These are phyloP conservation scores for Philopedon plagiatum DNA, from an alignment of 2,888 invertebrate genomes.

Conservation along the genomic window DNA sequence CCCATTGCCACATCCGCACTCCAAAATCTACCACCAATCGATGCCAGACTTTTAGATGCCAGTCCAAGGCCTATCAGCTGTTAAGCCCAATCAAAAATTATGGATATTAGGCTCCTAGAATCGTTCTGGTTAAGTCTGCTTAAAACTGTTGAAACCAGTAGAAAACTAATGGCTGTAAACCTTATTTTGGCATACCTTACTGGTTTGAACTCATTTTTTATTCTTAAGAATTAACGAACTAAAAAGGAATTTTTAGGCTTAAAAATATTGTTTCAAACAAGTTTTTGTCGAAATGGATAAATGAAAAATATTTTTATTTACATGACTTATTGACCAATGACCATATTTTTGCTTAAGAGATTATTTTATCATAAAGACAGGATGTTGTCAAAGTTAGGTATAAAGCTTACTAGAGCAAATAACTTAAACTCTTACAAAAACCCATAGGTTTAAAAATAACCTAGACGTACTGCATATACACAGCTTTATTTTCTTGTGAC, in stretches of 20 bases:
- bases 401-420: no score
- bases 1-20: constrained; percentile 61
- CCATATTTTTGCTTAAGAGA: no score
- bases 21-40: constrained; percentile 61
- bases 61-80: constrained; percentile 49
- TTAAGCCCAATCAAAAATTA: background rate
- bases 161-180: constrained; percentile 1
- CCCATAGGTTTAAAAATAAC: no score
- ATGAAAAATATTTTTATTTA: no score
- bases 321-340: no score
- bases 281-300: no score
- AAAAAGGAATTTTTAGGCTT: no score
- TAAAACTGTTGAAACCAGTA: background rate
- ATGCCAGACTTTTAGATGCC: constrained; percentile 61
- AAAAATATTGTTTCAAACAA: no score
- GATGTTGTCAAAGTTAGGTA: background rate
- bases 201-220: background rate
- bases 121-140: background rate
- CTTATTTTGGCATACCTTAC: background rate
- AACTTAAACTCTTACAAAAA: no score
- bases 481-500: no score
- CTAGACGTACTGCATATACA: no score
- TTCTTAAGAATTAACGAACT: background rate
- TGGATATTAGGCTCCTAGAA: background rate
- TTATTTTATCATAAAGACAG: background rate